Conservation (phyloP, 30 jellyfish, hydroid and myxozoan genomes). For the Pseudorhiza aurosa region DNA sequence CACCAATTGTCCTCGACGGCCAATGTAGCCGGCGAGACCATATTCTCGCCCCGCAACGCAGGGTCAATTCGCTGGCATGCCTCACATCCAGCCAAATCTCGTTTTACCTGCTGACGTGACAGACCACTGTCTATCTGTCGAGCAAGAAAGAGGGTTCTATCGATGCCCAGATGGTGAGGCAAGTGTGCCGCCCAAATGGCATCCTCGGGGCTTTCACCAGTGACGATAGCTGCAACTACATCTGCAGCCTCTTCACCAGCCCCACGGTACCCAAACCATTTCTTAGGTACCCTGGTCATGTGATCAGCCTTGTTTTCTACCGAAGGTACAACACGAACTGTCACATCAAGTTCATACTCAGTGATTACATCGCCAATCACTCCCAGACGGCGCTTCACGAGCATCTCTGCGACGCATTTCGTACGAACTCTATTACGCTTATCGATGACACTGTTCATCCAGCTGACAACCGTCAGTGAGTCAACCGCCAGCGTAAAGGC, state of each 20-base stretch:
- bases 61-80: constrained; percentile 2
- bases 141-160: background rate
- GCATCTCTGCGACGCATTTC: constrained; percentile 32
- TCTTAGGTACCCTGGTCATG: constrained; percentile 14
- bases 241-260: background rate
- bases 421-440: background rate
- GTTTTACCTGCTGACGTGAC: background rate
- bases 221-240: background rate
- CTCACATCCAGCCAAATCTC: background rate
- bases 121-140: background rate
- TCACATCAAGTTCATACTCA: constrained; percentile 25
- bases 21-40: background rate
- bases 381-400: constrained; percentile 34
- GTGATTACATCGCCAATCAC: constrained; percentile 1
- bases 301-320: constrained; percentile 40
- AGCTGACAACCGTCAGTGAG: constrained; percentile 14
- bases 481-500: background rate
- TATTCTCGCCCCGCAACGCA: background rate
- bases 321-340: constrained; percentile 25
- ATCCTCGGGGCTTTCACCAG: constrained; percentile 9
- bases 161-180: constrained; percentile 1
- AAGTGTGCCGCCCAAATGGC: background rate
- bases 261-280: background rate
- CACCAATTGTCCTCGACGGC: background rate
- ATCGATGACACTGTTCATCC: background rate